phyloP scores from a whole-genome alignment of 2,888 invertebrate species.

The Synanthedon formicaeformis region DNA sequence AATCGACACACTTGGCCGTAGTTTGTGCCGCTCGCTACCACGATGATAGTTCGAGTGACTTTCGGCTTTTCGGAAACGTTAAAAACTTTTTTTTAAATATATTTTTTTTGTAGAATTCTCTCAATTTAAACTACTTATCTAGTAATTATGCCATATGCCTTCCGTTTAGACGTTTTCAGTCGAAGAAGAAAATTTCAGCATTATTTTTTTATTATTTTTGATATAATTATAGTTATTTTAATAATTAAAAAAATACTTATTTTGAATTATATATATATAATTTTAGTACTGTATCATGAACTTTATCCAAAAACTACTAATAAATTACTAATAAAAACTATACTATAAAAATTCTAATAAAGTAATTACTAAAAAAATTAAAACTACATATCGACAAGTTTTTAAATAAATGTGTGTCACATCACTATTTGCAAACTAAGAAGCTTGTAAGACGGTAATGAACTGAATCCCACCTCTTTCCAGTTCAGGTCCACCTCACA shows the following conservation, averaged over 20 bases:
- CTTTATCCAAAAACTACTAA: too few relatives aligned
- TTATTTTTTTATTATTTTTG: too few relatives aligned
- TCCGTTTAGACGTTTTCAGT: background rate
- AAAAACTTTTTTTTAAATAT: constrained; percentile 25
- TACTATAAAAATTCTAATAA: too few relatives aligned
- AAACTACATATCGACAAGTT: background rate
- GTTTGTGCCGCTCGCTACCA: constrained; percentile 55
- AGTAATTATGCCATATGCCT: background rate
- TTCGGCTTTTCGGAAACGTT: constrained; percentile 30
- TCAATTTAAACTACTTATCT: background rate
- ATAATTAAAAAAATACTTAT: too few relatives aligned
- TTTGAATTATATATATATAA: too few relatives aligned
- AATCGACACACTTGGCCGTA: constrained; percentile 69
- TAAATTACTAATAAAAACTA: background rate
- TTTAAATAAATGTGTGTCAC: background rate
- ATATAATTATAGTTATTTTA: too few relatives aligned
- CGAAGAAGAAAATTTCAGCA: too few relatives aligned
- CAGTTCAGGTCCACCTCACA: constrained; percentile 27
- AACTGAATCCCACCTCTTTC: constrained; percentile 50
- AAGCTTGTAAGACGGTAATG: constrained; percentile 56
- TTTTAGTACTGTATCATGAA: too few relatives aligned
- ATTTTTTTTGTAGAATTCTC: constrained; percentile 11
- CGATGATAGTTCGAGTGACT: constrained; percentile 65
- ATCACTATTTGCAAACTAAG: background rate
- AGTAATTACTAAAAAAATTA: too few relatives aligned